Base-by-base conservation (phyloP, 2,888 invertebrate species). In the Drosophila mettleri region DNA sequence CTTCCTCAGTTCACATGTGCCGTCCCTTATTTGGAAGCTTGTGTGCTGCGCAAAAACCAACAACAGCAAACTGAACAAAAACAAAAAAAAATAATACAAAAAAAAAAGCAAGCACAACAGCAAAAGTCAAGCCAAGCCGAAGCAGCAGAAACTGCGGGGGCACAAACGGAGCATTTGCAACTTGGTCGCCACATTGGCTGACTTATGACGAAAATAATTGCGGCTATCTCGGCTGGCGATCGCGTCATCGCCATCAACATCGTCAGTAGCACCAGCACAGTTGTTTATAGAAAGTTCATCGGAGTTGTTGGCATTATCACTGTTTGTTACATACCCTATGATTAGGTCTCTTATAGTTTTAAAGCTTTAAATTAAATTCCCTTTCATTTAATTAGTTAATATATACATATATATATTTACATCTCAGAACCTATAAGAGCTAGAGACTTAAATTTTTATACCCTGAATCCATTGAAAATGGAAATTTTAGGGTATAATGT, bases 1-100 rank as follows among this genome's bases (percentile, higher is more conserved):
- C 90, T 90, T 89, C 90, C 89, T 90, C 86, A 91, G 86, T 90
- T 91, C 91, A 91, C 92, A 92, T 91, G 90, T 92, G 91, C 90
- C 88, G 89, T 84, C 88, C 92, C 92, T 91, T 92, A 92, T 92
- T 92, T 91, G 92, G 92, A 91, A 91, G 91, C 89, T 91, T 91
- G 81, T 78, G 90, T 75, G 87, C 68, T 63, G 85, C 74, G 69
- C 80, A 80, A 54, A 70, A 52, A 38, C 31, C 24, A 59, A 34
- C 39, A 41, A 10, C 64, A 55, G 16, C 68, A 57, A 22, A n/a
- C 9, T 9, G 33, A 43, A 48, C 22, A 74, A 46, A 52, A 43
- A 48, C 22, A 74, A 46, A 52, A 59, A 16, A 16, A 51, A 51
- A 36, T 8, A 57, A 51, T 41, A 70, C 55, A 68, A n/a, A 76